Evolutionary conservation across 2,888 invertebrate species (phyloP).

Genomic region (Isotomurus palustris): DNA sequence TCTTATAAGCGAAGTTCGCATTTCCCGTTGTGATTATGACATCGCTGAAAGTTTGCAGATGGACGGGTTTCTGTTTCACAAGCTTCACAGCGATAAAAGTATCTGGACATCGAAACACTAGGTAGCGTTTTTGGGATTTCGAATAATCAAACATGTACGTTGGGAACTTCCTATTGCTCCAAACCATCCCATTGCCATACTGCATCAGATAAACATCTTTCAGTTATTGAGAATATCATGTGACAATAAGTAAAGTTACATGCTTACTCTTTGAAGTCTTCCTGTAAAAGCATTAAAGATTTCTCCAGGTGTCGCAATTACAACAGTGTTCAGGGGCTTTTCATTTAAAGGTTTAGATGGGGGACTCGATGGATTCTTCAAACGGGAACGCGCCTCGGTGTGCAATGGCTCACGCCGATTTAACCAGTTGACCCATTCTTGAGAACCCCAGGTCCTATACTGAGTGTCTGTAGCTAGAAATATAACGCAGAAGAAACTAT

Average conservation of each 20-base stretch:
- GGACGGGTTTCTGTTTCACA: conserved; percentile 14
- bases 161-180: conserved; percentile 21
- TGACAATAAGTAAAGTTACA: background rate
- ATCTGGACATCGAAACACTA: conserved; percentile 19
- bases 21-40: background rate
- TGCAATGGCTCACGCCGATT: conserved; percentile 1
- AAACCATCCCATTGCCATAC: conserved; percentile 11
- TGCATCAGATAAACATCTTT: background rate
- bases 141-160: conserved; percentile 12
- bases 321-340: conserved; percentile 20
- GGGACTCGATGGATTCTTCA: background rate
- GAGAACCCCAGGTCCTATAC: conserved; percentile 4
- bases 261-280: conserved; percentile 8
- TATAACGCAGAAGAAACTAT: background rate
- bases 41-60: conserved; percentile 12
- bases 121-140: background rate
- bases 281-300: conserved; percentile 14
- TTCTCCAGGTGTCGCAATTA: conserved; percentile 11
- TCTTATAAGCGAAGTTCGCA: background rate
- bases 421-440: conserved; percentile 18
- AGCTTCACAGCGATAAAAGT: conserved; percentile 19
- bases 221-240: background rate
- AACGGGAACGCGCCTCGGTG: background rate
- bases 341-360: background rate
- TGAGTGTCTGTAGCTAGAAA: background rate